phyloP scores from a whole-genome alignment of 1,140 invertebrate genomes.

The Thalassaphorura encarpata region DNA sequence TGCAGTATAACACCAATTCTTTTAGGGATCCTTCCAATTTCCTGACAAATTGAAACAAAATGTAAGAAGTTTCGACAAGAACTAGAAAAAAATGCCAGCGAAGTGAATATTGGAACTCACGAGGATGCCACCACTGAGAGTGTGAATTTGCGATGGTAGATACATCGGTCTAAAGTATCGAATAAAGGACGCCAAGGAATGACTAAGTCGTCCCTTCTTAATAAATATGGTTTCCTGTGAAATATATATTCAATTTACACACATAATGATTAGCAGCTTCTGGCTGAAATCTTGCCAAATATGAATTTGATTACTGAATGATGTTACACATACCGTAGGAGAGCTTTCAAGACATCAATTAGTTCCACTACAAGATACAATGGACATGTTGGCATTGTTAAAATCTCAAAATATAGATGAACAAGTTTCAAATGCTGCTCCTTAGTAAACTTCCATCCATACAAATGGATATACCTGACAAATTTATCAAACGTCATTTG shows the following conservation, averaged over 20 bases:
- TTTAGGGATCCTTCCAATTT: slow-evolving; percentile 24
- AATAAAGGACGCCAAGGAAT: slow-evolving; percentile 81
- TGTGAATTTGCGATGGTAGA: slow-evolving; percentile 45
- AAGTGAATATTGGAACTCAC: no score
- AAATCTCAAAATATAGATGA: slow-evolving; percentile 67
- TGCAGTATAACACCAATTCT: slow-evolving; percentile 16
- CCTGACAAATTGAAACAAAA: slow-evolving; percentile 4
- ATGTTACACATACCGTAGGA: slow-evolving; percentile 45
- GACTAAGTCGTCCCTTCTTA: slow-evolving; percentile 66
- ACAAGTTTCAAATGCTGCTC: slow-evolving; percentile 80
- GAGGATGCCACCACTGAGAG: slow-evolving; percentile 52
- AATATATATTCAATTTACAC: slow-evolving; percentile 23
- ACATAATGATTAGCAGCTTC: not conserved
- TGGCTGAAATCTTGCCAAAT: not conserved
- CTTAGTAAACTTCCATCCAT: slow-evolving; percentile 78
- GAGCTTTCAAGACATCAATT: slow-evolving; percentile 43
- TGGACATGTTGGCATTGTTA: slow-evolving; percentile 66
- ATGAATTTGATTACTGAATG: not conserved
- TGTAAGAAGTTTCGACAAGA: no score
- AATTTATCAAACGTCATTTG: not conserved
- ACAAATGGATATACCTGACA: slow-evolving; percentile 64
- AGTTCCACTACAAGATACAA: slow-evolving; percentile 58
- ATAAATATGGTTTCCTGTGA: slow-evolving; percentile 61
- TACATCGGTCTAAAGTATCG: slow-evolving; percentile 47
- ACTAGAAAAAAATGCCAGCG: slow-evolving; percentile 2